Evolutionary conservation across 2,888 invertebrate genomes (phyloP), one percentile per base, ranked within the genome.

Genomic region (Drosophila neotestacea): DNA sequence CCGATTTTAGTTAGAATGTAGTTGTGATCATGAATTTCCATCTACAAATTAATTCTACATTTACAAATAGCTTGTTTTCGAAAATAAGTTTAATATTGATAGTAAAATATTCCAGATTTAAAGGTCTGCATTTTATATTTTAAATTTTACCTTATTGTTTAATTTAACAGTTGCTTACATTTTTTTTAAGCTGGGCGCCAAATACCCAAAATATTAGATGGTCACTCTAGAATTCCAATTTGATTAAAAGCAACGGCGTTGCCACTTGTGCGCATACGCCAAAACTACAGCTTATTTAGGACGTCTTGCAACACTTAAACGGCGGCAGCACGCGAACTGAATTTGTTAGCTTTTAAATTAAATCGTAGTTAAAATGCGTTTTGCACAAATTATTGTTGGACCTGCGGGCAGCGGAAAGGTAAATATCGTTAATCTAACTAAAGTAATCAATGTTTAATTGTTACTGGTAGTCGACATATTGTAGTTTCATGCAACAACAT

Each of bases 381-480:
- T 97, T 91, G 99, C 97, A 13, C 99, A 99, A 91, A 93, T 99
- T 75, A 97, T 99, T 1, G 96, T 99, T 89, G 99, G 99, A 0
- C 99, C 99, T 32, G 99, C 99, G 0, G 99, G 99, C 2, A 96
- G 98, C 92, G 99, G 99, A 67, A 99, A 99, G 95, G 98, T 98
- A 94, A 93, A 83, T 46, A 0, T 9, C 4, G 1, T 9, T 9
- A 7, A 0, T 44, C 2, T 0, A 4, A 36, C 3, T 6, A 0
- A 30, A 3, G 0, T 32, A 22, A 11, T 5, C 4, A 27, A 5
- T 13, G 1, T 5, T 9, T 28, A 9, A 54, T 27, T 16, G 5
- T 1, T 4, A 16, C 4, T 47, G 6, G 27, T 90, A 98, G 97
- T 98, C 98, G 0, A 98, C 98, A 0, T 99, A 98, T 92, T 99